Percentiles rank a stretch among this genome's conserved stretches.
Evolutionary conservation across 1,140 invertebrate species (phyloP).

Genomic region (Pogonomyrmex californicus): DNA sequence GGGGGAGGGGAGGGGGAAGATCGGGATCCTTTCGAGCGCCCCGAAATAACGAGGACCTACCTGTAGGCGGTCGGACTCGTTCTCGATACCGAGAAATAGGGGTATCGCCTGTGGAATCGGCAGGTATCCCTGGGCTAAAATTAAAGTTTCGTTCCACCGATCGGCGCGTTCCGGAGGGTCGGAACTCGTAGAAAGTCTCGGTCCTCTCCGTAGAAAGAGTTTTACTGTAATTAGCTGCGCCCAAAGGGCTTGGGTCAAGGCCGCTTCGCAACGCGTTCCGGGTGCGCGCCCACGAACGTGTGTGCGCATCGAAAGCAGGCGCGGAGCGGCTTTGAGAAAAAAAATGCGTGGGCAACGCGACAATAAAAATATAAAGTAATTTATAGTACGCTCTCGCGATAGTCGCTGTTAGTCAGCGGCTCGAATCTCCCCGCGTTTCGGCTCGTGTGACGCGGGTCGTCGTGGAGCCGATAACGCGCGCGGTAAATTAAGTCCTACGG

Average conservation of each 20-base stretch:
- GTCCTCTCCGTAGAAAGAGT: conserved; percentile 10
- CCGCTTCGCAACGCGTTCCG: neutral
- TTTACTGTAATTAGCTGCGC: conserved; percentile 44
- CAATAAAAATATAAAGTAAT: conserved; percentile 7
- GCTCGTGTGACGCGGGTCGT: neutral
- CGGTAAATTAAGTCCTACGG: neutral
- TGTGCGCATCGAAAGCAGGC: neutral
- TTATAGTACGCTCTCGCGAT: neutral
- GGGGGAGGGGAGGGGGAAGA: neutral
- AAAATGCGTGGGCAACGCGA: neutral
- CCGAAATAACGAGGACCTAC: conserved; percentile 56
- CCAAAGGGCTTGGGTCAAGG: conserved; percentile 56
- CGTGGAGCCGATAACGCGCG: neutral
- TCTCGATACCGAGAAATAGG: conserved; percentile 53
- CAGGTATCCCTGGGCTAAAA: conserved; percentile 44
- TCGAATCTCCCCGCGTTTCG: neutral
- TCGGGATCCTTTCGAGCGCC: conserved; percentile 21
- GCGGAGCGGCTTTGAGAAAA: conserved; percentile 3
- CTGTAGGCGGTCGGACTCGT: conserved; percentile 34
- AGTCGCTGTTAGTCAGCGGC: neutral
- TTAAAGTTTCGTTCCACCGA: conserved; percentile 42
- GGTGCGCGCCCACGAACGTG: neutral
- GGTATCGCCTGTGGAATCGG: conserved; percentile 56
- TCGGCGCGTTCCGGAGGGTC: conserved; percentile 40
- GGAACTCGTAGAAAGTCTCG: conserved; percentile 30